phyloP scores from a whole-genome alignment of 2,888 invertebrate species.

The Habrosyne pyritoides region DNA sequence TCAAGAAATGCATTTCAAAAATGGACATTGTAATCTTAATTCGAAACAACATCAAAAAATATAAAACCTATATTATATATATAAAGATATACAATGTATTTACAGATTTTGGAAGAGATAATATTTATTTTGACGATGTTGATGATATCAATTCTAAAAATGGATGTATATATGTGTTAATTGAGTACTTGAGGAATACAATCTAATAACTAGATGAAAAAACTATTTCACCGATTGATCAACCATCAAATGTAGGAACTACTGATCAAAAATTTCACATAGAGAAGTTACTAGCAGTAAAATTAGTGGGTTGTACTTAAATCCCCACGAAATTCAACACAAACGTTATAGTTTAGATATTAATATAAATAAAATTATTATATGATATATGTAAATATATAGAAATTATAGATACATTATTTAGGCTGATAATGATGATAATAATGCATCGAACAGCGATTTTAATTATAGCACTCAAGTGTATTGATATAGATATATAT shows the following conservation, averaged over 20 bases:
- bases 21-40: background rate
- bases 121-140: conserved; percentile 1
- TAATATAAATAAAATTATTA: background rate
- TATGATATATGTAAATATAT: background rate
- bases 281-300: background rate
- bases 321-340: background rate
- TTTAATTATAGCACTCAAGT: background rate
- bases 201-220: background rate
- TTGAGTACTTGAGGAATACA: conserved; percentile 3
- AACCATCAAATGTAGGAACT: background rate
- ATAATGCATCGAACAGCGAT: conserved; percentile 1
- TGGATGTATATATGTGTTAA: background rate
- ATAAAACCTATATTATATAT: background rate
- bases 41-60: background rate
- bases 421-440: background rate
- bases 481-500: background rate
- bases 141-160: background rate
- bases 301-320: background rate
- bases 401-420: background rate
- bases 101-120: background rate
- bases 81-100: background rate
- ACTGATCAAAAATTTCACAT: background rate
- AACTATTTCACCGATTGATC: background rate
- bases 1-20: background rate
- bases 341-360: background rate